These are phyloP conservation scores for Morbakka virulenta DNA, from an alignment of 30 jellyfish, hydroid and myxozoan genomes.

Conservation along the genomic window DNA sequence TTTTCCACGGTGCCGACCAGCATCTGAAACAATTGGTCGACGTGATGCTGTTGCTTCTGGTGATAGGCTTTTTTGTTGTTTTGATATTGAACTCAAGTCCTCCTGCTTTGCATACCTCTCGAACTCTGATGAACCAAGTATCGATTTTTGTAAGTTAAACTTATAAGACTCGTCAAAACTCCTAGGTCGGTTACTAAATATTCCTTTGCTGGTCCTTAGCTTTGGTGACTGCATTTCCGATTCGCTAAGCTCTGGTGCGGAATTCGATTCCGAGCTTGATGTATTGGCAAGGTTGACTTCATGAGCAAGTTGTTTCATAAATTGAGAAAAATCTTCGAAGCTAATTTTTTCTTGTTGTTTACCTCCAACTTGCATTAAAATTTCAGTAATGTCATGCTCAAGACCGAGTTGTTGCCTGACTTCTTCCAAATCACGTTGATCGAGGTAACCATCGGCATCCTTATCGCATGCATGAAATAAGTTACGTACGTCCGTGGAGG, in stretches of 20 bases:
- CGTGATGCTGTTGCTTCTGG: background rate
- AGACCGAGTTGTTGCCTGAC: slow-evolving; percentile 85
- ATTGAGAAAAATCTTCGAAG: slow-evolving; percentile 70
- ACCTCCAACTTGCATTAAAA: slow-evolving; percentile 92
- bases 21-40: background rate
- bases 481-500: slow-evolving; percentile 73
- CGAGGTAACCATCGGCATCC: slow-evolving; percentile 87
- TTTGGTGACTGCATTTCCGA: background rate
- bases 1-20: background rate
- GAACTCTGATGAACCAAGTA: background rate
- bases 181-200: background rate
- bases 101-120: background rate
- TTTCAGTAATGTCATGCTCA: slow-evolving; percentile 83
- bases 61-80: background rate
- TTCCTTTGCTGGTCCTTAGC: background rate
- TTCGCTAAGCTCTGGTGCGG: slow-evolving; percentile 69
- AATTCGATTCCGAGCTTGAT: slow-evolving; percentile 86
- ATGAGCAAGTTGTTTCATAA: slow-evolving; percentile 48
- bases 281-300: slow-evolving; percentile 74
- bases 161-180: background rate
- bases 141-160: background rate
- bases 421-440: slow-evolving; percentile 96
- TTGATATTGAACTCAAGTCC: background rate
- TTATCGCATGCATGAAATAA: slow-evolving; percentile 85
- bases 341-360: slow-evolving; percentile 78